These are phyloP conservation scores for Sinotaia quadrata DNA, from an alignment of 2,888 invertebrate species.

Conservation along the genomic window DNA sequence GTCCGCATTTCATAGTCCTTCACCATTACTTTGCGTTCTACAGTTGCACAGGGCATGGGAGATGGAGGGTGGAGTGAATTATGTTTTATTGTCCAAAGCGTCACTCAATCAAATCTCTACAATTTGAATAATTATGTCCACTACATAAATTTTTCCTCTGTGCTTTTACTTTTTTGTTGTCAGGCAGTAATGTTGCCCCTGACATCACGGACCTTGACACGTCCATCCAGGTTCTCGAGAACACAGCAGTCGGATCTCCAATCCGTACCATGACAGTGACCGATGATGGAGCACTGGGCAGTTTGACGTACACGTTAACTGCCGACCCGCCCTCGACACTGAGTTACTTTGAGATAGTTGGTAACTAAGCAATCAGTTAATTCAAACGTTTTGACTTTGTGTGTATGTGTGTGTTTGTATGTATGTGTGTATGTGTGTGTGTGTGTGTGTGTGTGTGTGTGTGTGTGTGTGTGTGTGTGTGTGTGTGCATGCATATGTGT, in stretches of 20 bases:
- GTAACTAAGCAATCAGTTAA: conserved; percentile 13
- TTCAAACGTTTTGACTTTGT: neutral
- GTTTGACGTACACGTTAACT: conserved; percentile 12
- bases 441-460: neutral
- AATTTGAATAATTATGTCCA: neutral
- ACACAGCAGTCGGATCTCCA: neutral
- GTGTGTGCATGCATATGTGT: too few relatives aligned
- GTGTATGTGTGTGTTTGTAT: too few relatives aligned
- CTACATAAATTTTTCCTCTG: neutral
- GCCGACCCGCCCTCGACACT: conserved; percentile 8
- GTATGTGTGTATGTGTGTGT: conserved; percentile 11
- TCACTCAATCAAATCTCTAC: neutral
- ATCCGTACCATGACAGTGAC: neutral
- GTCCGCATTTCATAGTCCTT: too few relatives aligned
- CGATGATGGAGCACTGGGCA: neutral
- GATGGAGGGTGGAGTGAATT: neutral
- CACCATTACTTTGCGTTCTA: too few relatives aligned
- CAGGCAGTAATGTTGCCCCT: conserved; percentile 17
- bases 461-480: neutral
- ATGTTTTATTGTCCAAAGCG: neutral
- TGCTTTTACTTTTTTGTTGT: neutral
- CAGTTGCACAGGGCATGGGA: neutral
- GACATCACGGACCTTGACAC: conserved; percentile 27
- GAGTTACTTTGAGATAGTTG: conserved; percentile 15
- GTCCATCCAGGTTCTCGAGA: conserved; percentile 8